These are phyloP conservation scores for Bubo bubo DNA, from an alignment of 2,113 vertebrate genomes.

Conservation along the genomic window DNA sequence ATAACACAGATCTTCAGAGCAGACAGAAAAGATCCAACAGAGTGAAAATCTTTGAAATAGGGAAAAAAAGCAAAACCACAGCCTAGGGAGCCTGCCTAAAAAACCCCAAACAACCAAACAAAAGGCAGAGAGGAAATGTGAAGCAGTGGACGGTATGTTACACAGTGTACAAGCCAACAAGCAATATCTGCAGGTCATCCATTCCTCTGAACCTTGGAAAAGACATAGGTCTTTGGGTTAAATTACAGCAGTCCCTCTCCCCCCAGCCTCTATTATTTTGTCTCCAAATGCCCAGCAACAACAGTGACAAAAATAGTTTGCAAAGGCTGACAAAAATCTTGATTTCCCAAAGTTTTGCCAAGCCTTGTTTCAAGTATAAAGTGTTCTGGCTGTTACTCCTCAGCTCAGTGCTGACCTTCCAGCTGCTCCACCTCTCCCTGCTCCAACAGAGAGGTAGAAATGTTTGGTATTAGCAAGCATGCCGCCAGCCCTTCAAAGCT, in stretches of 20 bases:
- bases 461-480: neutral
- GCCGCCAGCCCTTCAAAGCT: neutral
- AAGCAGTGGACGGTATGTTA: conserved; percentile 10
- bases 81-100: neutral
- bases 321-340: conserved; percentile 16
- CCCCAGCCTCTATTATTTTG: neutral
- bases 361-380: neutral
- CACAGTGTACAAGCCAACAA: conserved; percentile 15
- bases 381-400: neutral
- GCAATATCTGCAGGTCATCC: conserved; percentile 19
- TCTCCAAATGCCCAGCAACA: conserved; percentile 25
- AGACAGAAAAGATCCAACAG: neutral
- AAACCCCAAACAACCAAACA: neutral
- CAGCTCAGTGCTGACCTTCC: neutral
- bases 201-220: neutral
- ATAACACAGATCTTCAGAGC: neutral
- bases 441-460: neutral
- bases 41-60: neutral
- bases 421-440: neutral
- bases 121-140: conserved; percentile 34
- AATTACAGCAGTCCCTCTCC: neutral
- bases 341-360: conserved; percentile 13
- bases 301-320: conserved; percentile 24
- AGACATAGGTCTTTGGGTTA: neutral
- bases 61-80: neutral